phyloP scores from a whole-genome alignment of 2,888 invertebrate genomes.

The Monoplex corrugatus region DNA sequence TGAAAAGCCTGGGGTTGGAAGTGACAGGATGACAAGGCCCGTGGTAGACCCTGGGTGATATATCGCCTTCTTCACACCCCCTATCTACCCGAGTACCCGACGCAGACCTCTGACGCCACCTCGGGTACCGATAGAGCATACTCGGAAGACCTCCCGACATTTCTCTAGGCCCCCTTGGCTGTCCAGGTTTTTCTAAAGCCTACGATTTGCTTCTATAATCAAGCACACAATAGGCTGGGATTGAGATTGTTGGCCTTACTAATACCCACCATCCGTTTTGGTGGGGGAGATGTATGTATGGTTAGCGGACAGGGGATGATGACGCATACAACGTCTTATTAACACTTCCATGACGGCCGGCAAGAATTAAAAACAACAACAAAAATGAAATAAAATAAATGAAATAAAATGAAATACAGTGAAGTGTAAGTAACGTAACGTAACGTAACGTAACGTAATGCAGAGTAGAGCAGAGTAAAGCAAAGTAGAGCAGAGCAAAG shows the following conservation, averaged over 20 bases:
- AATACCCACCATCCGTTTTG: neutral
- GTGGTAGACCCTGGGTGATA: neutral
- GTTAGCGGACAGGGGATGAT: slow-evolving; percentile 1
- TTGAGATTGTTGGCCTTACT: neutral
- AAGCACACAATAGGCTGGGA: neutral
- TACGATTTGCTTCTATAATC: neutral
- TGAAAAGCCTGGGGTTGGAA: neutral
- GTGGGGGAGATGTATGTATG: neutral
- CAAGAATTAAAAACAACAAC: too few species aligned
- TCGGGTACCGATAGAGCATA: neutral
- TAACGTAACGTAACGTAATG: too few species aligned
- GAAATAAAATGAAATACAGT: too few species aligned
- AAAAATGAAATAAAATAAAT: too few species aligned
- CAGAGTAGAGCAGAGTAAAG: too few species aligned
- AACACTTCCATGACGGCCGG: too few species aligned
- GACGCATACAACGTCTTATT: neutral
- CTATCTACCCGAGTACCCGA: slow-evolving; percentile 24
- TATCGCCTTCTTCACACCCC: slow-evolving; percentile 27
- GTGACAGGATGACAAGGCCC: neutral
- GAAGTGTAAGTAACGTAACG: too few species aligned
- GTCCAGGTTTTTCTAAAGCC: neutral
- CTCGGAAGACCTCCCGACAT: neutral
- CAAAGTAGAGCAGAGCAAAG: too few species aligned
- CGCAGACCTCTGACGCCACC: slow-evolving; percentile 14
- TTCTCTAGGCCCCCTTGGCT: neutral